Base-by-base conservation (phyloP, 2,888 invertebrate genomes). In the Tricholauxania praeusta region DNA sequence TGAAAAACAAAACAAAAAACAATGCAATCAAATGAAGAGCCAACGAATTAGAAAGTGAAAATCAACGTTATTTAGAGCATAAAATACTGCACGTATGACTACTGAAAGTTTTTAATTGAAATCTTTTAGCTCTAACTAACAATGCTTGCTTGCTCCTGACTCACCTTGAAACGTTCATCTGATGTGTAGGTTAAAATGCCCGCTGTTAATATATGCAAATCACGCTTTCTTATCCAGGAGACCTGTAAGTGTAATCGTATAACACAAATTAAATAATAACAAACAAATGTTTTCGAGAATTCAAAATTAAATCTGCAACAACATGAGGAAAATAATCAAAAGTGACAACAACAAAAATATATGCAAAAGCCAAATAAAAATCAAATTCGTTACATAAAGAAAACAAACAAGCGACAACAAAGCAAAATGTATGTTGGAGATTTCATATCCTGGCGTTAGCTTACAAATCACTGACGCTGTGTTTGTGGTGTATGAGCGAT, bases 151-250 rank as follows among this genome's bases (percentile, higher is more conserved):
- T 19, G 15, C 22, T 8, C 49, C 7, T 15, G 78, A 83, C 82
- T 79, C 87, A 91, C 91, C 89, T 93, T 93, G 90, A 96, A 96
- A 86, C 95, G 90, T 84, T 95, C 93, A 87, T 96, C 96, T 73
- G 94, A 94, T 74, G 95, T 95, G 87, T 96, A 96, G 71, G 95
- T 94, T 80, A 93, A 89, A 83, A 94, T 93, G 62, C 95, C 95
- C 10, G 94, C 94, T 78, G 95, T 95, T 80, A 96, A 88, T 86
- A 96, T 95, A 89, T 96, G 95, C 79, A 95, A 91, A 89, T 96
- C 96, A 79, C 95, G 90, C 88, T 95, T 95, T 80, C 96, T 90
- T 88, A 96, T 95, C 95, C 95, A 96, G 67, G 95, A 95, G 75
- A 96, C 95, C 95, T 87, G 78, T 80, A 84, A 84, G 39, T 39